Evolutionary conservation across 2,888 invertebrate genomes (phyloP).

Genomic region (Gonocerus acuteangulatus): DNA sequence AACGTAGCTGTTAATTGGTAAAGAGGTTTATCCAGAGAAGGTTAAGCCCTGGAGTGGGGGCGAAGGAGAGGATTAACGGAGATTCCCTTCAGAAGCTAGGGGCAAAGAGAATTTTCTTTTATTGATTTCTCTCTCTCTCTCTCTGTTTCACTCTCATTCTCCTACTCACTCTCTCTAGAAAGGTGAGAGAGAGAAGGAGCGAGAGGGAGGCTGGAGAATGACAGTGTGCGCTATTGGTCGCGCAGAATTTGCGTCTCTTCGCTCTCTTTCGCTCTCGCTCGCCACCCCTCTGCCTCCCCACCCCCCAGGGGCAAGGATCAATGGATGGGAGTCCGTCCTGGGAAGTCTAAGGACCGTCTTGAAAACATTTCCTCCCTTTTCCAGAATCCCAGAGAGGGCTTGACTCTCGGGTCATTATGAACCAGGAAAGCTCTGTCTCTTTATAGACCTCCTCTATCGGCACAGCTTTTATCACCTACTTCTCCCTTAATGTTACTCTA

Average conservation of each 20-base stretch:
- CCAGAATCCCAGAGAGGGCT: too few relatives aligned
- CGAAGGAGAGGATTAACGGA: slow-evolving; percentile 31
- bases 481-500: too few relatives aligned
- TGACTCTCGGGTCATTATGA: too few relatives aligned
- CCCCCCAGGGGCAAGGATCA: slow-evolving; percentile 26
- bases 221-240: slow-evolving; percentile 30
- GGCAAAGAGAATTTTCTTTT: slow-evolving; percentile 32
- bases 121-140: slow-evolving; percentile 35
- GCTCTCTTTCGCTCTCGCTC: too few relatives aligned
- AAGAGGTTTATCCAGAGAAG: background rate
- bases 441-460: too few relatives aligned
- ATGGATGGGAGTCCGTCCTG: slow-evolving; percentile 18
- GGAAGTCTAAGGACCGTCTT: slow-evolving; percentile 30
- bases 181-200: too few relatives aligned
- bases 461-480: too few relatives aligned
- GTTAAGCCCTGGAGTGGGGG: background rate
- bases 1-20: background rate
- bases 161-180: background rate
- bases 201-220: background rate
- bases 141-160: slow-evolving; percentile 11
- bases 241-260: slow-evolving; percentile 29
- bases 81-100: slow-evolving; percentile 18
- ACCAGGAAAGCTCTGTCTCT: too few relatives aligned
- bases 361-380: slow-evolving; percentile 31
- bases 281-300: slow-evolving; percentile 35